Base-by-base conservation (phyloP, 92 coral and sea anemone genomes). In the Umimayanthus kanabou region DNA sequence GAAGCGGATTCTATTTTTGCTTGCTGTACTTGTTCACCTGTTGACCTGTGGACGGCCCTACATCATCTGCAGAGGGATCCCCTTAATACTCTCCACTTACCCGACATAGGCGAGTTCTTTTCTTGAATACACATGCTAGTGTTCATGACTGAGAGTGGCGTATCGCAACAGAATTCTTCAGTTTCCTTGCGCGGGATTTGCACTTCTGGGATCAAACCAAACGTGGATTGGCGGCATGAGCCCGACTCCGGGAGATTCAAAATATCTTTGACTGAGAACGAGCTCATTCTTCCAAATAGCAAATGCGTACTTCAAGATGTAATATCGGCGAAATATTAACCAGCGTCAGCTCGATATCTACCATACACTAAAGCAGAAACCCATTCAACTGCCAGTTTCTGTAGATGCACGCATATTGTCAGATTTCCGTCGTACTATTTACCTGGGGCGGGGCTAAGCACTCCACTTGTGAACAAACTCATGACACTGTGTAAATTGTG, bases 241-340 rank as follows among this genome's bases (percentile, higher is more conserved):
- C 92, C 90, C 42, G 94, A 82, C 89, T 95, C 98, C 40, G 93
- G 95, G 39, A 95, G 93, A 87, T 95, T 95, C 77, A 95, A 93
- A 88, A 95, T 95, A 91, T 95, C 96, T 92, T 93, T 95, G 81
- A 95, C 98, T 39, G 98, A 95, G 93, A 95, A 95, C 92, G 98
- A 95, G 92, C 96, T 95, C 98, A 95, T 95, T 85, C 89, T 85
- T 89, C 89, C 86, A 42, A 83, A 29, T 67, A 15, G 14, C 25
- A 47, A 29, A 40, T 47, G 26, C 16, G 22, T 42, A 66, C 28
- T 81, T 81, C 57, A 65, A 83, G 87, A 26, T 43, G 87, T 70
- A 58, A 83, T 83, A 70, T 50, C 9, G 22, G 58, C 74, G 87
- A 47, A 83, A 70, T 70, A 83, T 83, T 30, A 45, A 28, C 78